phyloP scores from a whole-genome alignment of 2,888 invertebrate species.

The Rotaria sp. region DNA sequence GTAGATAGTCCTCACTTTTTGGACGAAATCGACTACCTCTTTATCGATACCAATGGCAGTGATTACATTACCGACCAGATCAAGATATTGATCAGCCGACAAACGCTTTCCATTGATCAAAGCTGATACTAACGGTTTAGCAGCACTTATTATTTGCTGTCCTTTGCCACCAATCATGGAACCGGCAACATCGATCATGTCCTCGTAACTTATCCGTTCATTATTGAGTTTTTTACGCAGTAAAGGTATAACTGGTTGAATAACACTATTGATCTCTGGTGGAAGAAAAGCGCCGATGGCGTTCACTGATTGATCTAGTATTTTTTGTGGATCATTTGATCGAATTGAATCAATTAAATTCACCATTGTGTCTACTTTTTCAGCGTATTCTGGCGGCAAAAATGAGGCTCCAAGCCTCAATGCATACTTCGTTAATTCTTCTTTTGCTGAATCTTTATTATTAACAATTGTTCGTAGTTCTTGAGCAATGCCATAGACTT shows the following conservation, averaged over 20 bases:
- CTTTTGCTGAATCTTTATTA: not conserved
- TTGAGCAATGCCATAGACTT: not conserved
- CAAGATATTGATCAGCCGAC: not conserved
- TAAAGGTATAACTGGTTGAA: not conserved
- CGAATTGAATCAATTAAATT: not conserved
- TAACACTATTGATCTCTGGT: not conserved
- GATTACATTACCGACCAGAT: not conserved
- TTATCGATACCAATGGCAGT: not conserved
- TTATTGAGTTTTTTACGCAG: not conserved
- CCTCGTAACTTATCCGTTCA: not conserved
- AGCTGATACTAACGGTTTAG: not conserved
- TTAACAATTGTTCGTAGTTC: not conserved
- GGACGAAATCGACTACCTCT: not conserved
- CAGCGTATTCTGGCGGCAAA: not conserved
- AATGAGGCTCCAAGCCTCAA: not conserved
- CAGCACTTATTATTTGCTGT: not conserved
- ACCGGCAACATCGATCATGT: not conserved
- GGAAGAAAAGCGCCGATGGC: not conserved
- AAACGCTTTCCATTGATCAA: not conserved
- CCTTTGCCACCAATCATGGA: not conserved
- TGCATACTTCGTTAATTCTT: not conserved
- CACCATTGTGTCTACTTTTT: not conserved
- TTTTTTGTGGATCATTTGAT: not conserved
- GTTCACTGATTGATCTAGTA: not conserved
- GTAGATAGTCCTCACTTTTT: not conserved